A percentile compares a stretch with the other conserved stretches of the same genome.
Conservation (phyloP, 2,113 vertebrate species). For the Heliornis fulica region DNA sequence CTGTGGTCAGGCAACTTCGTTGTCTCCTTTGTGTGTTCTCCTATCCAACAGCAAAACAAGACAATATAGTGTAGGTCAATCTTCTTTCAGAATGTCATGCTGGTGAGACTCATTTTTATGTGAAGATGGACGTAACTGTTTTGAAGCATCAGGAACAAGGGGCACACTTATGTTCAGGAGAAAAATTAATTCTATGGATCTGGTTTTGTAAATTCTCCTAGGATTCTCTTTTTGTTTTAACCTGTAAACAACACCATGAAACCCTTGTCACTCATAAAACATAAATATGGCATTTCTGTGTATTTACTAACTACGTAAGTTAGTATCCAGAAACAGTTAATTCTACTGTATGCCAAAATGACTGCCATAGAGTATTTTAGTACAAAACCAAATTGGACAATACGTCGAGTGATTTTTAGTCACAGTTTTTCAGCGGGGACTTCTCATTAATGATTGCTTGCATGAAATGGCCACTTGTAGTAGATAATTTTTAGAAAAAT, state of each 20-base stretch:
- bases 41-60: background rate
- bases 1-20: background rate
- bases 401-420: conserved; percentile 35
- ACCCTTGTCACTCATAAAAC: background rate
- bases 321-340: background rate
- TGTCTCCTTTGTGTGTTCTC: background rate
- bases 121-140: background rate
- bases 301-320: too few species aligned
- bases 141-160: background rate
- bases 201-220: background rate
- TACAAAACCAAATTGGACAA: too few species aligned
- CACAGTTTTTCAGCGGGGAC: background rate
- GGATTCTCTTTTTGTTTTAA: background rate
- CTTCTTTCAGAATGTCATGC: background rate
- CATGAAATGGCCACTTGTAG: background rate
- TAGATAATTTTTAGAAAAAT: background rate
- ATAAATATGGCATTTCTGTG: background rate
- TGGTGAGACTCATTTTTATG: background rate
- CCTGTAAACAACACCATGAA: background rate
- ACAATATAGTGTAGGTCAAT: fast-evolving
- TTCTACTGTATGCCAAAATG: background rate
- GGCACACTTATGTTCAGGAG: background rate
- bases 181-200: background rate
- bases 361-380: background rate
- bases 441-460: background rate